Conservation (phyloP, 2,797 vertebrate species). For the Melanotaenia pygmaea region DNA sequence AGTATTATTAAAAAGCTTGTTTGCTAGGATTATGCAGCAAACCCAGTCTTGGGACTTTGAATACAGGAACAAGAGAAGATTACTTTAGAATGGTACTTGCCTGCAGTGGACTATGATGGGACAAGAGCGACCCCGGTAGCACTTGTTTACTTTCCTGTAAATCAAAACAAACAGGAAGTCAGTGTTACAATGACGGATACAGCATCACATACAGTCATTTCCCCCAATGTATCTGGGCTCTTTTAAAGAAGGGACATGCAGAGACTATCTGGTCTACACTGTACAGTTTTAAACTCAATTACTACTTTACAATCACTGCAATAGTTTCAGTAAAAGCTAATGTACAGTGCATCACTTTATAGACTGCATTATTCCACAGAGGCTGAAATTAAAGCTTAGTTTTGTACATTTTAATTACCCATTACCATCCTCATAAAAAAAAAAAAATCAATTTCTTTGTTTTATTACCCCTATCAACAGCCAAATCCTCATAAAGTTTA, state of each 20-base stretch:
- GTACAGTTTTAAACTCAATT: not conserved
- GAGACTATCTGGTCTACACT: not conserved
- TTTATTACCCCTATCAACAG: not conserved
- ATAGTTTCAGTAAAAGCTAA: not conserved
- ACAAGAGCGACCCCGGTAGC: slow-evolving; percentile 97
- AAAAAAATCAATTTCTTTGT: not conserved
- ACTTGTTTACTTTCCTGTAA: slow-evolving; percentile 99
- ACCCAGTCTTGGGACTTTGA: not conserved
- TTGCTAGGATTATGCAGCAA: not conserved
- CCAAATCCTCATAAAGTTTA: not conserved
- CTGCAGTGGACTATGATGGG: slow-evolving; percentile 99
- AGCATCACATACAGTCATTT: not conserved
- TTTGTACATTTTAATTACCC: not conserved
- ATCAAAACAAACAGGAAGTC: slow-evolving; percentile 64
- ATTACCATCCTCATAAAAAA: not conserved
- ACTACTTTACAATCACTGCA: not conserved
- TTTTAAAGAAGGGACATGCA: not conserved
- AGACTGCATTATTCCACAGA: not conserved
- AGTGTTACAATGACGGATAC: slow-evolving; percentile 31
- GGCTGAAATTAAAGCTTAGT: not conserved
- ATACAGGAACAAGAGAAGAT: not conserved
- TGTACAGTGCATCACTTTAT: not conserved
- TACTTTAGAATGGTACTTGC: slow-evolving; percentile 82
- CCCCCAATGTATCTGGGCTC: not conserved
- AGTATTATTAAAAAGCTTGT: not conserved